These are phyloP conservation scores for Castor canadensis DNA, from an alignment of 2,113 vertebrate genomes.

Conservation along the genomic window DNA sequence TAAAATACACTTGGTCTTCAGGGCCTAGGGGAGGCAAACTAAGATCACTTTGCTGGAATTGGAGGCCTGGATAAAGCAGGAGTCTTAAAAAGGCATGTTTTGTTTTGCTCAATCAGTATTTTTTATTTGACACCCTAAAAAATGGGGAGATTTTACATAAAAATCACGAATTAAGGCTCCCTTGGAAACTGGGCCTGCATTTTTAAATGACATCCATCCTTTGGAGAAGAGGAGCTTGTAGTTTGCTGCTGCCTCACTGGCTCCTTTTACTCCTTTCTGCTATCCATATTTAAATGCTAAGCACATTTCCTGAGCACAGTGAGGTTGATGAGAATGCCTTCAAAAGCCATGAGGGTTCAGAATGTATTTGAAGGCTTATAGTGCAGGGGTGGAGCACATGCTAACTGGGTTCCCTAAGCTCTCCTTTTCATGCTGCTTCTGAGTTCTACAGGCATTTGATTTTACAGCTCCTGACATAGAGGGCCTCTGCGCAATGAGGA, in stretches of 20 bases:
- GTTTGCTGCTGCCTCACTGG: not conserved
- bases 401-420: not conserved
- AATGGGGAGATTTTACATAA: not conserved
- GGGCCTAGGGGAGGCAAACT: not conserved
- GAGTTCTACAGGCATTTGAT: slow-evolving; percentile 19
- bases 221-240: not conserved
- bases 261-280: not conserved
- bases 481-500: not conserved
- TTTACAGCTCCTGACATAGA: slow-evolving; percentile 22
- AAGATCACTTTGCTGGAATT: not conserved
- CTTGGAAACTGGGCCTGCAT: not conserved
- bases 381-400: not conserved
- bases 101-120: not conserved
- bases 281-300: slow-evolving; percentile 62
- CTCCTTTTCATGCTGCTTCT: not conserved
- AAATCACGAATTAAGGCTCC: slow-evolving; percentile 8
- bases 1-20: slow-evolving; percentile 24
- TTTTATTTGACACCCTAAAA: not conserved
- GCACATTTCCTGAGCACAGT: slow-evolving; percentile 45
- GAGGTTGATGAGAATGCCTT: slow-evolving; percentile 34
- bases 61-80: not conserved
- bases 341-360: slow-evolving; percentile 7
- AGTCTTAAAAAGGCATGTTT: not conserved
- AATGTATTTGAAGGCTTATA: slow-evolving; percentile 31
- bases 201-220: slow-evolving; percentile 13